A percentile compares a stretch with the other conserved stretches of the same genome.
Evolutionary conservation across 2,113 vertebrate genomes (phyloP).

Genomic region (Melanotaenia duboulayi): DNA sequence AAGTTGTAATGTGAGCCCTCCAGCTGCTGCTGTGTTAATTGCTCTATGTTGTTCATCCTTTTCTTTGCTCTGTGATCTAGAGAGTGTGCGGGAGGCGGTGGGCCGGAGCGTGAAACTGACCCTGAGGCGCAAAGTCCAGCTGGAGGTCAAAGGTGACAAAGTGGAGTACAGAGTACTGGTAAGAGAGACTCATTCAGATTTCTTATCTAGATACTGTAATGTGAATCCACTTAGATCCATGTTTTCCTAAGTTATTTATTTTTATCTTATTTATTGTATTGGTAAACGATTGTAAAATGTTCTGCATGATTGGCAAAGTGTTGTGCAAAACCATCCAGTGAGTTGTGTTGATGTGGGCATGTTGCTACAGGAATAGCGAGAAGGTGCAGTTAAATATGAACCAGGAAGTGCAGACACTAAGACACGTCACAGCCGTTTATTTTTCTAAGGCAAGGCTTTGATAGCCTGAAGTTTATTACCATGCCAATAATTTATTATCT

Average conservation of each 20-base stretch:
- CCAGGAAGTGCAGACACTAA: background rate
- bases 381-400: background rate
- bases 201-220: background rate
- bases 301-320: background rate
- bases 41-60: background rate
- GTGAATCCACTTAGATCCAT: background rate
- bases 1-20: background rate
- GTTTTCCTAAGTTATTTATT: background rate
- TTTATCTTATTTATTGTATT: background rate
- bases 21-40: background rate
- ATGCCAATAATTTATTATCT: background rate
- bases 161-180: slow-evolving; percentile 93
- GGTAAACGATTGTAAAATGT: background rate
- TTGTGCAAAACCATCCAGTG: background rate
- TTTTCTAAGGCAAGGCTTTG: background rate
- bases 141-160: slow-evolving; percentile 93
- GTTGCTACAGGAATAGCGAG: slow-evolving; percentile 1
- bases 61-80: slow-evolving; percentile 46
- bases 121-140: slow-evolving; percentile 89
- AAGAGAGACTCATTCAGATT: slow-evolving; percentile 60
- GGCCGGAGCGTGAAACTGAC: slow-evolving; percentile 89
- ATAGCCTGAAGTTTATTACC: background rate
- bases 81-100: slow-evolving; percentile 90
- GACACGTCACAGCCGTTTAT: background rate
- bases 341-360: background rate